Conservation (phyloP, 2,888 invertebrate species). For the Campoletis raptor region DNA sequence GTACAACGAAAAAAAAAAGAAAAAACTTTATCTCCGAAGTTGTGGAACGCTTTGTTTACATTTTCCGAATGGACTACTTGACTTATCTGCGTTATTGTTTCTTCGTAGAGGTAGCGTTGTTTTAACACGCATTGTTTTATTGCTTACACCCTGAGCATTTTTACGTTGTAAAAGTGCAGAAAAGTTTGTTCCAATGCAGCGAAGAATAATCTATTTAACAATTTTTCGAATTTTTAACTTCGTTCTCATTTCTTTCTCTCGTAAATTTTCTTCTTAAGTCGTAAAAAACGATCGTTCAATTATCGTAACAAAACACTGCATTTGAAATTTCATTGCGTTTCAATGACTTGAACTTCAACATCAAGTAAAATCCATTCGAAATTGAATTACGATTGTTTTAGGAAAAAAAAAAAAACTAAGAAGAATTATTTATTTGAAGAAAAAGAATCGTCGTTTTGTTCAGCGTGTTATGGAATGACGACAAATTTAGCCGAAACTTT, state of each 20-base stretch:
- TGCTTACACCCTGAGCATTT: not conserved
- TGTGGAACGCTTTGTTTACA: not conserved
- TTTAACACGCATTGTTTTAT: slow-evolving; percentile 2
- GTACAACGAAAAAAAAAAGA: slow-evolving; percentile 9
- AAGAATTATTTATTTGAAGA: not conserved
- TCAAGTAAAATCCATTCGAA: not conserved
- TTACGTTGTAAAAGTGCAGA: not conserved
- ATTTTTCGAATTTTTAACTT: too few relatives aligned
- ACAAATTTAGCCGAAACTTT: not conserved
- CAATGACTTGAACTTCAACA: too few relatives aligned
- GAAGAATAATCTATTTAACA: not conserved
- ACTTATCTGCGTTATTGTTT: slow-evolving; percentile 18
- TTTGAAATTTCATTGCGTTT: too few relatives aligned
- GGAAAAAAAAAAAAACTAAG: not conserved
- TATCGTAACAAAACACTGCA: too few relatives aligned
- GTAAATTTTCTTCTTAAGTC: too few relatives aligned
- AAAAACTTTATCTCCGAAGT: slow-evolving; percentile 11
- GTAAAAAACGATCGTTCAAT: too few relatives aligned
- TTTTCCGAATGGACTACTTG: slow-evolving; percentile 3
- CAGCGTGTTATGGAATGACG: not conserved
- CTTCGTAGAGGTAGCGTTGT: not conserved
- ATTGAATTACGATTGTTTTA: not conserved
- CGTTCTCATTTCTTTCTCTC: too few relatives aligned
- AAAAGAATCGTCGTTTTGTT: not conserved
- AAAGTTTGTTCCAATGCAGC: not conserved